Conservation (phyloP, 2,888 invertebrate species). For the Harpalus rubripes region DNA sequence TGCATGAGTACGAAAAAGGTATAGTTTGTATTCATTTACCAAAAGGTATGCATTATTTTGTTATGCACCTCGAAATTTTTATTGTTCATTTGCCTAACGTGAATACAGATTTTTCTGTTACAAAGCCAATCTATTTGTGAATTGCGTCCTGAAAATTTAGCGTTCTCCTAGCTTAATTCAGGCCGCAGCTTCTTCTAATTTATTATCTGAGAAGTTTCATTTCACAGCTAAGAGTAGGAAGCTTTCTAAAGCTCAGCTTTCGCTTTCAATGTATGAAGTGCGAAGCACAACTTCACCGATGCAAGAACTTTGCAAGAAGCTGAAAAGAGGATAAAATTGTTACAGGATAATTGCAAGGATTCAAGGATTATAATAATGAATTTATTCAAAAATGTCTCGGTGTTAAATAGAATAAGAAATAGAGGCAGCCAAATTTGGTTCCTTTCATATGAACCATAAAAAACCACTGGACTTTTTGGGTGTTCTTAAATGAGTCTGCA, state of each 20-base stretch:
- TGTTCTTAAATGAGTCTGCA: too few relatives aligned
- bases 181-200: slow-evolving; percentile 11
- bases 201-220: slow-evolving; percentile 39
- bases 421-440: too few relatives aligned
- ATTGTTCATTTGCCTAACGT: too few relatives aligned
- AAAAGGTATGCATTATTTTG: too few relatives aligned
- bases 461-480: too few relatives aligned
- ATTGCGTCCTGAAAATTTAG: background rate
- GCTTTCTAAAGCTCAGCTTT: background rate
- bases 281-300: background rate
- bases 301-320: background rate
- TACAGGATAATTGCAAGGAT: background rate
- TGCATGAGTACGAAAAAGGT: too few relatives aligned
- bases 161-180: background rate
- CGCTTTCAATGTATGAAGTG: slow-evolving; percentile 3
- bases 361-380: background rate
- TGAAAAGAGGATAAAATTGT: background rate
- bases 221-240: slow-evolving; percentile 4
- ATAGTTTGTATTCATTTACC: too few relatives aligned
- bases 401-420: too few relatives aligned
- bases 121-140: background rate
- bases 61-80: too few relatives aligned
- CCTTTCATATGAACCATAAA: too few relatives aligned
- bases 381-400: background rate
- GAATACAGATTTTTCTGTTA: background rate